Conservation (phyloP, 1,140 invertebrate species). For the Aphis gossypii region DNA sequence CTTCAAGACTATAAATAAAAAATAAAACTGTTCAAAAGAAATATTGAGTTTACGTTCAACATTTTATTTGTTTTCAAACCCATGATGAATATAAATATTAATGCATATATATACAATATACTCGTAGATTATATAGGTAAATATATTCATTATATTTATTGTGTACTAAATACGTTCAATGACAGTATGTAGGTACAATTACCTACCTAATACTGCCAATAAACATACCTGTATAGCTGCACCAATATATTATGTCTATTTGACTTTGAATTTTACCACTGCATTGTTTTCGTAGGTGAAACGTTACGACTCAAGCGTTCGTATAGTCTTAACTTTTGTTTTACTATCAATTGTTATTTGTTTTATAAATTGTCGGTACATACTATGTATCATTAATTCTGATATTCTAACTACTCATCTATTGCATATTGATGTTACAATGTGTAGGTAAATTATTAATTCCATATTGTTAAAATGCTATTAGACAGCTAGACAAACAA, state of each 20-base stretch:
- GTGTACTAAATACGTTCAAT: neutral
- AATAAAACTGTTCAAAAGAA: neutral
- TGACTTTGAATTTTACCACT: neutral
- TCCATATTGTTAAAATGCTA: neutral
- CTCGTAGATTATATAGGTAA: no score
- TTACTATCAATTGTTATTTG: slow-evolving; percentile 10
- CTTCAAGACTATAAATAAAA: neutral
- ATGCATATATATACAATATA: neutral
- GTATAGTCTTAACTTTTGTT: neutral
- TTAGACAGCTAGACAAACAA: neutral
- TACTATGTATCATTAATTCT: neutral
- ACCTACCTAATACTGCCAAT: neutral
- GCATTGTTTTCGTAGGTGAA: neutral
- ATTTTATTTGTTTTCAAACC: neutral
- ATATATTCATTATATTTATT: neutral
- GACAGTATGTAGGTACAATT: neutral
- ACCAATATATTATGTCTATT: neutral
- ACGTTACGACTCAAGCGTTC: neutral
- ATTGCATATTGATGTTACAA: neutral
- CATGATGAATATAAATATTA: neutral
- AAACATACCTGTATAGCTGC: neutral
- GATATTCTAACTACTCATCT: neutral
- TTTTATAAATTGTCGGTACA: neutral
- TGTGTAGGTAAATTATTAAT: neutral
- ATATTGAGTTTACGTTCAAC: neutral